Evolutionary conservation across 2,113 vertebrate genomes (phyloP), one percentile per base, ranked within the genome.

Genomic region (Osmerus mordax): DNA sequence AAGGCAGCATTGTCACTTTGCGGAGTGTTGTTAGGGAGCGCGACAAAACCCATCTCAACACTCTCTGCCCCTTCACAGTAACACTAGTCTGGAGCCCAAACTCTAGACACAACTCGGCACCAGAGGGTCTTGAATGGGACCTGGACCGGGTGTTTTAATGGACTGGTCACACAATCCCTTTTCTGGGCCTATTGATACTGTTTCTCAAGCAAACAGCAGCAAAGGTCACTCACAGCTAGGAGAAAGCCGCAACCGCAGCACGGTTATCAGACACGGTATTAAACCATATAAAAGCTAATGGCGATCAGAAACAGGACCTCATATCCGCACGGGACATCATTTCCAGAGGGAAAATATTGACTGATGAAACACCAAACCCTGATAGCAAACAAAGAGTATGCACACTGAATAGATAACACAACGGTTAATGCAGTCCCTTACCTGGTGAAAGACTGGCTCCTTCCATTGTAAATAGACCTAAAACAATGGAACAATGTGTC

Each of bases 391-490:
- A 86, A 67, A 75, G 52, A 52, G 41, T 19, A 12, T 28, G 32
- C 29, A n/a, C 60, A 78, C 67, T 41, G 19, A 61, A 4, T n/a
- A 56, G 62, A 19, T 8, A 63, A 73, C 2, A 25, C 21, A 52
- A 47, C 9, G 7, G 9, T 72, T 25, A 21, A 15, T 5, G 12
- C 5, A 41, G 71, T 53, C 47, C 83, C 79, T 92, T 89, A 99
- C 97, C 95, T 99, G 97, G 88, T 99, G 97, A 83, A 99, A 99
- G 56, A 99, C 87, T 19, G 97, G 97, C 75, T 98, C 95, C 81
- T 99, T 98, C 93, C 95, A 97, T 72, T 93, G 91, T 72, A 99
- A 84, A 88, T 99, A 99, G 71, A 99, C 91, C 97, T 99, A 78
- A 8, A 85, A 23, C 61, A 51, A 89, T 61, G 84, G 52, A 85